Percentiles rank a stretch among this genome's conserved stretches.
Evolutionary conservation across 30 jellyfish, hydroid and myxozoan genomes (phyloP).

Genomic region (Aurelia sp.): DNA sequence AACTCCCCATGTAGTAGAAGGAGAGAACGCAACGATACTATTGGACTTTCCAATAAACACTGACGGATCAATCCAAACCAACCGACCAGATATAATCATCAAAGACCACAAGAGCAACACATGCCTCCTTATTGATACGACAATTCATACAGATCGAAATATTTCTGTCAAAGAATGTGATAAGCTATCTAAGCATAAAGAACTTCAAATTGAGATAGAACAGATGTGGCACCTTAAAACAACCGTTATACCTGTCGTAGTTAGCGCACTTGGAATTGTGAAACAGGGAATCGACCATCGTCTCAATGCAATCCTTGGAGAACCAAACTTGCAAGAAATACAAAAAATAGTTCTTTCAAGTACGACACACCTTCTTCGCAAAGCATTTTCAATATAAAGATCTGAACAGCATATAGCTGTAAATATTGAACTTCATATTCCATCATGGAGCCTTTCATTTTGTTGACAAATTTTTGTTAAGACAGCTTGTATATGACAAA

Average conservation of each 20-base stretch:
- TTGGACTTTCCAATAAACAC: constrained; percentile 6
- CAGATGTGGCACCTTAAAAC: constrained; percentile 31
- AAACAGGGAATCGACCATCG: constrained; percentile 1
- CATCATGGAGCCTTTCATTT: too few relatives aligned
- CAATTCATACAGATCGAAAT: background rate
- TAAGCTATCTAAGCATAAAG: background rate
- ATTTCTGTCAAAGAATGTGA: background rate
- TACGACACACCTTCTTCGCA: constrained; percentile 42
- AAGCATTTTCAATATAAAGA: background rate
- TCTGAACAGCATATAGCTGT: too few relatives aligned
- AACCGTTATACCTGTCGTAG: constrained; percentile 15
- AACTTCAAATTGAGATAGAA: constrained; percentile 5
- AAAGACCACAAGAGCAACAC: too few relatives aligned
- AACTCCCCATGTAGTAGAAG: too few relatives aligned
- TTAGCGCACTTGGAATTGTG: constrained; percentile 33
- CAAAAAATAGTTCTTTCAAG: constrained; percentile 16
- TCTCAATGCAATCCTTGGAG: constrained; percentile 35
- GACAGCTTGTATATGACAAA: too few relatives aligned
- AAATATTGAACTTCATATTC: too few relatives aligned
- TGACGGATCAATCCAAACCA: constrained; percentile 31
- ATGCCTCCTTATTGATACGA: constrained; percentile 1
- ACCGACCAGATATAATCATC: constrained; percentile 46
- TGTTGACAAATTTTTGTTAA: too few relatives aligned
- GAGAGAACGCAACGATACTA: too few relatives aligned
- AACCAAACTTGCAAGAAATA: too few relatives aligned